Percentiles rank a stretch among this genome's conserved stretches.
These are phyloP conservation scores for Cynopterus sphinx DNA, from an alignment of 2,797 vertebrate genomes.

Conservation along the genomic window DNA sequence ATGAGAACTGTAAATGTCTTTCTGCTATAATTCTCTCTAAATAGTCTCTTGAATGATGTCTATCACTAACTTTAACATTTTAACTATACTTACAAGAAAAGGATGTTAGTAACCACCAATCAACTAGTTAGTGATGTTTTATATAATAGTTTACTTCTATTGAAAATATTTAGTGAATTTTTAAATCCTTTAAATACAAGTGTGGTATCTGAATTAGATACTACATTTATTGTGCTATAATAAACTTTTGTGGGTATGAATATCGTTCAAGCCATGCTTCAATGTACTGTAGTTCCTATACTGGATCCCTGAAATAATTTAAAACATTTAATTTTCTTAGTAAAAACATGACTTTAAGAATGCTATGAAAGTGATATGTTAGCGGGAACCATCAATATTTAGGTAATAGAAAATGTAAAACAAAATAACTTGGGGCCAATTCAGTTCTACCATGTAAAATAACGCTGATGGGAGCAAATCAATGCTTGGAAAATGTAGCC, in stretches of 20 bases:
- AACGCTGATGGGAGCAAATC: conserved; percentile 23
- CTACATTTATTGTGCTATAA: conserved; percentile 8
- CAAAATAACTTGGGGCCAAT: neutral
- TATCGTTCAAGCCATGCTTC: neutral
- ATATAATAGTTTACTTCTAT: conserved; percentile 19
- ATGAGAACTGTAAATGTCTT: conserved; percentile 22
- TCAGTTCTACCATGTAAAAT: conserved; percentile 43
- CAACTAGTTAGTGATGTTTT: conserved; percentile 43
- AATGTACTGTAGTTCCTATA: neutral
- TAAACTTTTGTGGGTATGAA: neutral
- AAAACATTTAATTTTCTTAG: conserved; percentile 52
- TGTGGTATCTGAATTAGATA: neutral
- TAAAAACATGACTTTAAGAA: conserved; percentile 18
- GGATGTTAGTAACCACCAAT: conserved; percentile 34
- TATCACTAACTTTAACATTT: conserved; percentile 52
- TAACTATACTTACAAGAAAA: conserved; percentile 56
- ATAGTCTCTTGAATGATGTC: conserved; percentile 12
- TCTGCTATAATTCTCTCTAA: neutral
- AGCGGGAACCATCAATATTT: neutral
- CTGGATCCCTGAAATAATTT: conserved; percentile 14
- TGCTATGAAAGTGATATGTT: neutral
- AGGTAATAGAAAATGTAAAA: conserved; percentile 39
- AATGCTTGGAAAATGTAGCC: neutral
- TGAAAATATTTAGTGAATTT: conserved; percentile 54
- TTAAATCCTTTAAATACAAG: conserved; percentile 40